A percentile compares a stretch with the other conserved stretches of the same genome.
These are phyloP conservation scores for Campoplex capitator DNA, from an alignment of 2,888 invertebrate species.

Conservation along the genomic window DNA sequence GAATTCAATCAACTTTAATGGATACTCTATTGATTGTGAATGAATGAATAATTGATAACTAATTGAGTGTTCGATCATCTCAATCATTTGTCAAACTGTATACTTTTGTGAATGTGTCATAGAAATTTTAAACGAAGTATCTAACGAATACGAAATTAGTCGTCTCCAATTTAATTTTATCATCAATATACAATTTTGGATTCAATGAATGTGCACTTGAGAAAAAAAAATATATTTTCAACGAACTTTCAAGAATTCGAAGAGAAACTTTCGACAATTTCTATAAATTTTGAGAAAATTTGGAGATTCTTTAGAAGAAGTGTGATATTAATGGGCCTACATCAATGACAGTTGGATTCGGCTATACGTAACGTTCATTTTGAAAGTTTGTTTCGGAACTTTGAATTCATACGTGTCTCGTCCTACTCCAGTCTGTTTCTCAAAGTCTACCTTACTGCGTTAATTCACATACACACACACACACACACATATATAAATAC, in stretches of 20 bases:
- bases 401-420: conserved; percentile 18
- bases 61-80: not conserved
- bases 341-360: not conserved
- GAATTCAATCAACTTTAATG: not conserved
- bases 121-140: not conserved
- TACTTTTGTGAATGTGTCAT: not conserved
- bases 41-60: no score
- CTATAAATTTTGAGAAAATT: not conserved
- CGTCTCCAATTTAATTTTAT: not conserved
- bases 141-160: no score
- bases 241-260: not conserved
- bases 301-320: not conserved
- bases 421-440: conserved; percentile 23
- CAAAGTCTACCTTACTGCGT: conserved; percentile 4
- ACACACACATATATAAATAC: not conserved
- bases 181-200: not conserved
- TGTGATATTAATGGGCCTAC: not conserved
- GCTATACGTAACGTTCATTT: conserved; percentile 18
- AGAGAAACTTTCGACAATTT: not conserved
- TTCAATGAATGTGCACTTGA: not conserved
- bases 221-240: not conserved
- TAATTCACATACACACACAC: conserved; percentile 5
- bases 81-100: not conserved
- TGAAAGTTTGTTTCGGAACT: conserved; percentile 17
- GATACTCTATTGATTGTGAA: not conserved